Conservation (phyloP, 2,888 invertebrate genomes). For the Spialia ferax region DNA sequence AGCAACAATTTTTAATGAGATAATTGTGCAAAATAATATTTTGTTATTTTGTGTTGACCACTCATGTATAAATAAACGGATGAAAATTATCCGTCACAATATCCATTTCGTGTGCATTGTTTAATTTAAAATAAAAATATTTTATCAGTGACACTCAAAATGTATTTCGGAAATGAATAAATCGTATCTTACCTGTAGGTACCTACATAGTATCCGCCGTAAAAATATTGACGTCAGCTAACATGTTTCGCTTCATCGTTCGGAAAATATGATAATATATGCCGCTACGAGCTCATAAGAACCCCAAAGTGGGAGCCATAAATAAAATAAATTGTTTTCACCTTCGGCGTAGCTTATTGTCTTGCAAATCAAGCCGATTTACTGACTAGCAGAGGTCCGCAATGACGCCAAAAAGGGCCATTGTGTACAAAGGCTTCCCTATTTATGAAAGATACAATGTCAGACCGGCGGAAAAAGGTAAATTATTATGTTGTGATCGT, state of each 20-base stretch:
- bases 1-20: too few relatives aligned
- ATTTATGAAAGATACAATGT: not conserved
- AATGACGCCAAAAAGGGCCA: slow-evolving; percentile 3
- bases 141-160: not conserved
- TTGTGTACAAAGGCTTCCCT: not conserved
- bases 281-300: not conserved
- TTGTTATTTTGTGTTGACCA: too few relatives aligned
- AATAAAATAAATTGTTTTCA: slow-evolving; percentile 14
- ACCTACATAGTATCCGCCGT: not conserved
- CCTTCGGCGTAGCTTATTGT: slow-evolving; percentile 4
- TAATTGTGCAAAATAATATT: too few relatives aligned
- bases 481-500: not conserved
- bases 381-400: not conserved
- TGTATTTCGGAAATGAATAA: not conserved
- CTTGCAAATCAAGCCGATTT: slow-evolving; percentile 15
- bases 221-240: not conserved
- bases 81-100: too few relatives aligned
- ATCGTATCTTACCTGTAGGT: not conserved
- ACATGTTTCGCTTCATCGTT: not conserved
- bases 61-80: too few relatives aligned
- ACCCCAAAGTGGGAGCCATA: not conserved
- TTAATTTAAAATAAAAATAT: too few relatives aligned
- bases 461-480: not conserved
- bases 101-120: too few relatives aligned
- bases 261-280: slow-evolving; percentile 3